Base-by-base conservation (phyloP, 2,888 invertebrate genomes). In the Antheraea assamensis region DNA sequence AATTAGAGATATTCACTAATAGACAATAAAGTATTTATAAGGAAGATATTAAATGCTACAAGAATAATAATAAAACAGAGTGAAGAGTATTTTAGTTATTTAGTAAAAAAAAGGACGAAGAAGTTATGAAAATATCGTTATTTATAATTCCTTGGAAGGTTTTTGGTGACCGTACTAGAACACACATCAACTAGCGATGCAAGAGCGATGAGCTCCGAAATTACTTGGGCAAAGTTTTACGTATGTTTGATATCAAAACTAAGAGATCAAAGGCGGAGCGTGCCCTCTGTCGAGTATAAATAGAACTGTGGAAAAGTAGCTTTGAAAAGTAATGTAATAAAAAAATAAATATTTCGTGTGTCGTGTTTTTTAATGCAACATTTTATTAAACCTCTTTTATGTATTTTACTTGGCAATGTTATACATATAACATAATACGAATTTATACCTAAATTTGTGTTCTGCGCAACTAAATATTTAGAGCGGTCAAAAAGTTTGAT, bases 161-260 rank as follows among this genome's bases (percentile, higher is more conserved):
- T 68, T 73, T 8, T 64, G n/a, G 42, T 30, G 30, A 74, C 75
- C 21, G 31, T 76, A 73, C 73, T 47, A 47, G 35, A 24, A n/a
- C 42, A n/a, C 15, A 73, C 47, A 70, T 71, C 70, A 42, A 58
- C 71, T 71, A 75, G 61, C 24, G 27, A 61, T 35, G 35, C 35
- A 30, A 66, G 71, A 76, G 73, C 74, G 74, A 78, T 75, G 58
- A 71, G 74, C 31, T 74, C 58, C 71, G 74, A 75, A 77, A 80
- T 79, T 80, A 77, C 76, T 80, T 77, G 72, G 55, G 35, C 70
- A 75, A 79, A 80, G 78, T 80, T 80, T 73, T 31, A 71, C 71
- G 58, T 73, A 61, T 76, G 78, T 79, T 79, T 74, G 74, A 79
- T 74, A 71, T 74, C 52, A 35, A 75, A 74, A 98, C 89, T 98